Evolutionary conservation across 1,140 invertebrate genomes (phyloP), one percentile per base, ranked within the genome.

Genomic region (Cotesia chilonis): DNA sequence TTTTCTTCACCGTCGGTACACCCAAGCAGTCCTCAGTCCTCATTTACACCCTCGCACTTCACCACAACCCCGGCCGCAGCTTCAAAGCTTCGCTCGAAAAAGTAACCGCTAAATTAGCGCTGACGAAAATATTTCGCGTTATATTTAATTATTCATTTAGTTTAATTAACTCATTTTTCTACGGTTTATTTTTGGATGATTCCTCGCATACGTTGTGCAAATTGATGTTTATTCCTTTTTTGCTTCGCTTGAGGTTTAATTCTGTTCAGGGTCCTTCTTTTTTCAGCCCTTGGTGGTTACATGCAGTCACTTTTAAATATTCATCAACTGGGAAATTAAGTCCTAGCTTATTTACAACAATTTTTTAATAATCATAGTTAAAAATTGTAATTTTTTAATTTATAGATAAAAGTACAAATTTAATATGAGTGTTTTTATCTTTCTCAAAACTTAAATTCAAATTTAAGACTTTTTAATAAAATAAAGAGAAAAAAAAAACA

Each of bases 251-350:
- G 28, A 2, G 28, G 28, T 28, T 28, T 28, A 28, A 28, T 28
- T 28, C 65, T 12, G 47, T 17, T 52, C 35, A 36, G 47, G 41
- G 47, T 55, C n/a, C 36, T 52, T 67, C 63, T 28, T 28, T 28
- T 28, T 28, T 28, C 41, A 54, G 54, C 63, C 64, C 54, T 71
- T 66, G 38, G 35, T 52, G 77, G 75, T 74, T 71, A 71, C 65
- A 70, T 81, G 85, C 83, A 85, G 86, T 87, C 84, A 85, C 86
- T 87, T 87, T 87, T 85, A 85, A 84, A 86, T 85, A 84, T 84
- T 84, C 84, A 78, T 80, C 77, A 78, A 78, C 78, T 85, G 84
- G 86, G 86, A 87, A 87, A 87, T 87, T 87, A 87, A 87, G 83
- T 86, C 85, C 82, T 79, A 81, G 84, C 82, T 83, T 82, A 81